A percentile compares a stretch with the other conserved stretches of the same genome.
Conservation (phyloP, 1,140 invertebrate species). For the Leucophenga varia region DNA sequence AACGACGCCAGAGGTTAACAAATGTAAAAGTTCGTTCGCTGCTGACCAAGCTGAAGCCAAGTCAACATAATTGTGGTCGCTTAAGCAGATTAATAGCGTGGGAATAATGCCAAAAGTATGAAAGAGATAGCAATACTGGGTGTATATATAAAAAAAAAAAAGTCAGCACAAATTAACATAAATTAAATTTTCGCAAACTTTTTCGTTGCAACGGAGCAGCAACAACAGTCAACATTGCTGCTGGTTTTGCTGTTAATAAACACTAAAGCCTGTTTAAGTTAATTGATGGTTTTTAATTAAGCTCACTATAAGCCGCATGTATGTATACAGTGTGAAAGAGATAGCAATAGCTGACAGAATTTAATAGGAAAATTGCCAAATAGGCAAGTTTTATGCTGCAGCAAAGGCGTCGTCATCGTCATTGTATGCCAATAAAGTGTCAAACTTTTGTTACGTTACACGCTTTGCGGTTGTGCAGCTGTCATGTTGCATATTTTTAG, state of each 20-base stretch:
- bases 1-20: too few relatives aligned
- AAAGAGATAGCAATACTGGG: slow-evolving; percentile 7
- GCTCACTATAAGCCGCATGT: too few relatives aligned
- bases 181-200: slow-evolving; percentile 34
- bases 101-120: slow-evolving; percentile 32
- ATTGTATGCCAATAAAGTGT: too few relatives aligned
- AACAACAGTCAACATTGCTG: slow-evolving; percentile 19
- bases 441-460: too few relatives aligned
- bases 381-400: slow-evolving; percentile 11
- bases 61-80: slow-evolving; percentile 54
- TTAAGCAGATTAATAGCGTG: slow-evolving; percentile 54
- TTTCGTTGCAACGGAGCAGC: too few relatives aligned
- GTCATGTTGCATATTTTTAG: too few relatives aligned
- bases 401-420: too few relatives aligned
- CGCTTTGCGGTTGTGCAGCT: too few relatives aligned
- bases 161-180: slow-evolving; percentile 42
- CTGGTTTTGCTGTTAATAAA: slow-evolving; percentile 8
- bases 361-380: slow-evolving; percentile 7
- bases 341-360: slow-evolving; percentile 21
- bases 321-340: too few relatives aligned
- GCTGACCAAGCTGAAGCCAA: slow-evolving; percentile 8
- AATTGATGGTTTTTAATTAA: slow-evolving; percentile 54
- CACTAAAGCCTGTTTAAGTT: slow-evolving; percentile 25
- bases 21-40: too few relatives aligned
- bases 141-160: neutral